Evolutionary conservation across 2,113 vertebrate species (phyloP), one percentile per base, ranked within the genome.

Genomic region (Eulemur macaco): DNA sequence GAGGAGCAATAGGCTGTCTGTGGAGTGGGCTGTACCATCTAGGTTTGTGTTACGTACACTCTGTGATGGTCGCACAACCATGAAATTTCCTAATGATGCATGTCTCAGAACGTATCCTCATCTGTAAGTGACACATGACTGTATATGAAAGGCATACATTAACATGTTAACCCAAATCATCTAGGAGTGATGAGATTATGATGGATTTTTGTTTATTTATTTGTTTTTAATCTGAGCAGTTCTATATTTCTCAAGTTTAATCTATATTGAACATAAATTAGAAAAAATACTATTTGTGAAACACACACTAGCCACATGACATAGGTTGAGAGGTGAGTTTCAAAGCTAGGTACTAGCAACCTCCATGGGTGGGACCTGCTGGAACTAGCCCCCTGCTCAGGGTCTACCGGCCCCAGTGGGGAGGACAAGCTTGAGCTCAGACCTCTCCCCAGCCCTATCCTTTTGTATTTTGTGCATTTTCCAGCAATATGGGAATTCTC

Each of bases 401-500:
- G 34, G 47, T 50, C 39, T 89, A 6, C 80, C 0, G 1, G 8
- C n/a, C 18, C 0, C 0, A 0, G 25, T 42, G 31, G 71, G 9
- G 8, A 81, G 17, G 20, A 47, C 6, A 64, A 90, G 11, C 10
- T 66, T 8, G 0, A 0, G 2, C 14, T 73, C 69, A 52, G 60
- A 6, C 23, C 52, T 17, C 20, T 13, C 6, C n/a, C n/a, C 25
- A 64, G 7, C 8, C n/a, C 4, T 39, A 17, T 20, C 6, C 6
- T 68, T 9, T 88, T 8, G 13, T 37, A 5, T 54, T 47, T 8
- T 50, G 3, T 4, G 6, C 20, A 25, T 18, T 47, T 25, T 23
- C 31, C 7, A 20, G 47, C 9, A 29, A 77, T 15, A 27, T 10
- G 7, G 37, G 37, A 21, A 39, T 8, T 3, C 1, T 37, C 12